phyloP scores from a whole-genome alignment of 2,113 vertebrate species.

The Beaufortia kweichowensis region DNA sequence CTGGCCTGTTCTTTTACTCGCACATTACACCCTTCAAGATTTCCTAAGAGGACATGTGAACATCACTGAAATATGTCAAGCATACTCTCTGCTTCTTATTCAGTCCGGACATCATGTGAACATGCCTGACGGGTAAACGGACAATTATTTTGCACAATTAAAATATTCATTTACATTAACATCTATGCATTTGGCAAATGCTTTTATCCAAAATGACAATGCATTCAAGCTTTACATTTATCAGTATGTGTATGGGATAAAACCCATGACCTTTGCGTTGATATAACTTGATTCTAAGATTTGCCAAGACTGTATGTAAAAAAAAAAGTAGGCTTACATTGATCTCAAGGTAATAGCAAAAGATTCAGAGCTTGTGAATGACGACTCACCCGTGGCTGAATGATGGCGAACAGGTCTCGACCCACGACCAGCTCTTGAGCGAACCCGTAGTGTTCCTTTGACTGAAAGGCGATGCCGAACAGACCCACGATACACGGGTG shows the following conservation, averaged over 20 bases:
- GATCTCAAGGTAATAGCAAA: too few relatives aligned
- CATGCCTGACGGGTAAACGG: conserved; percentile 25
- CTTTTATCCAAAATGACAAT: too few relatives aligned
- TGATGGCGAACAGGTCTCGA: conserved; percentile 89
- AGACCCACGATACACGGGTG: conserved; percentile 86
- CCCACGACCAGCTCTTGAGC: conserved; percentile 86
- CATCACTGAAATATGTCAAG: conserved; percentile 42
- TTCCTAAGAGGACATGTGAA: conserved; percentile 34
- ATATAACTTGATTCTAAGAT: too few relatives aligned
- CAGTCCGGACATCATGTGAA: conserved; percentile 23
- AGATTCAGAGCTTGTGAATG: too few relatives aligned
- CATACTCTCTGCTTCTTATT: conserved; percentile 8
- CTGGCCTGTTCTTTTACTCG: conserved; percentile 30
- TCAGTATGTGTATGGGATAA: too few relatives aligned
- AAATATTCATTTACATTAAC: too few relatives aligned
- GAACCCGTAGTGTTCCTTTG: conserved; percentile 85
- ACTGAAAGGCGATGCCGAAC: conserved; percentile 91
- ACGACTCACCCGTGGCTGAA: conserved; percentile 83
- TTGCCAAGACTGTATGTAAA: too few relatives aligned
- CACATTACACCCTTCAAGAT: conserved; percentile 32
- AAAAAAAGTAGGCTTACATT: too few relatives aligned
- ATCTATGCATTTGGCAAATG: too few relatives aligned
- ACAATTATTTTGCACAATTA: too few relatives aligned
- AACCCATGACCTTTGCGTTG: too few relatives aligned
- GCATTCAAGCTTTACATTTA: too few relatives aligned